phyloP scores from a whole-genome alignment of 2,113 vertebrate genomes.

The Turnix velox region DNA sequence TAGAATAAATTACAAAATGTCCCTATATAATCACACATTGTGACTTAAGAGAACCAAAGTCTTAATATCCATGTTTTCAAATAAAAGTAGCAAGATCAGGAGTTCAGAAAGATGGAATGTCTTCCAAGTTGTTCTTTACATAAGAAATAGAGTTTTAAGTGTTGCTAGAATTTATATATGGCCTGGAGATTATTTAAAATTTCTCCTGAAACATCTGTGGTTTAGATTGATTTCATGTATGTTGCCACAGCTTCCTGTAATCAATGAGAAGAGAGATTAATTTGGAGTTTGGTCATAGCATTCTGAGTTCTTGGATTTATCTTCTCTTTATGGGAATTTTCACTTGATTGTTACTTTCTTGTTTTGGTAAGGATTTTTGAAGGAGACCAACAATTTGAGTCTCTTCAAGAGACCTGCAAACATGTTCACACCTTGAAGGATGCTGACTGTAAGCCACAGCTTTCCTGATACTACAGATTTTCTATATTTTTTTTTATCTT shows the following conservation, averaged over 20 bases:
- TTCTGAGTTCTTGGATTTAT: not conserved
- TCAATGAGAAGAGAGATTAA: not conserved
- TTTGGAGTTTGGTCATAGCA: not conserved
- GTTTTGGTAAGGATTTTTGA: no score
- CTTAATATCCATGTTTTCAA: not conserved
- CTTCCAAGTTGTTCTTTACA: not conserved
- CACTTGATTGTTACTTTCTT: not conserved
- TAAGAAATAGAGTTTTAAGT: not conserved
- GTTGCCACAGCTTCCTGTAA: not conserved
- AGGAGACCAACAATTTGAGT: not conserved
- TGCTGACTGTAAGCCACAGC: not conserved
- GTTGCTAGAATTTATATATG: not conserved
- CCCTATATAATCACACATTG: not conserved
- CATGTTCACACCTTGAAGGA: not conserved
- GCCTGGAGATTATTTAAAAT: not conserved
- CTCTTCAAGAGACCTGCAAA: not conserved
- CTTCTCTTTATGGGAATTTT: not conserved
- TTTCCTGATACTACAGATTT: not conserved
- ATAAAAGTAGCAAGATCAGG: not conserved
- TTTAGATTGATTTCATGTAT: not conserved
- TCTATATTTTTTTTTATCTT: not conserved
- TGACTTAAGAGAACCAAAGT: not conserved
- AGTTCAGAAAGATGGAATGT: not conserved
- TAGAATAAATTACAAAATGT: not conserved
- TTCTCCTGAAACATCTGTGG: not conserved